Conservation (phyloP, 2,113 vertebrate species). For the Tylochromis polylepis region DNA sequence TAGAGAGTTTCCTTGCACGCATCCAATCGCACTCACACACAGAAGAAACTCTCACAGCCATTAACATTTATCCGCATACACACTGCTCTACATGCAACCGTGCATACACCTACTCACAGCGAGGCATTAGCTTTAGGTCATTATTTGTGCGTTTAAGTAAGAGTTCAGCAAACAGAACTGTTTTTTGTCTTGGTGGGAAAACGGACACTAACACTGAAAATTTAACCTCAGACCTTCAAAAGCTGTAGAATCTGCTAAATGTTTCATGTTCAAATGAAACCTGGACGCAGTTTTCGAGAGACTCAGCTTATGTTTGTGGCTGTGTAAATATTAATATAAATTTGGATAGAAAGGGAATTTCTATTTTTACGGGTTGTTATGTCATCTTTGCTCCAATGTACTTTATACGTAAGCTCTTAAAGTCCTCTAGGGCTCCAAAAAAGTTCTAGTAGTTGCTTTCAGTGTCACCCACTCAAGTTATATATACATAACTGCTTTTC, state of each 20-base stretch:
- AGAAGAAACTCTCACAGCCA: neutral
- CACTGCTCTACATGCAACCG: neutral
- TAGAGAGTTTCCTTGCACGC: conserved; percentile 33
- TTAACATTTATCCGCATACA: neutral
- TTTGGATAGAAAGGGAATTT: neutral
- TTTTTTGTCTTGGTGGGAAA: neutral
- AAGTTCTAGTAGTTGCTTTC: neutral
- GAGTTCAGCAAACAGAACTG: neutral
- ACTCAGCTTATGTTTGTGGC: neutral
- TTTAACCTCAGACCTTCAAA: neutral
- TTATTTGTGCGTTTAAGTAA: neutral
- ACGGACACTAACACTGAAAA: neutral
- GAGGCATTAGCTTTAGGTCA: conserved; percentile 10
- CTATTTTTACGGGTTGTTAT: neutral
- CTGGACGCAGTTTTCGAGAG: neutral
- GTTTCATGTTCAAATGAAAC: neutral
- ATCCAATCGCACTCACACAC: neutral
- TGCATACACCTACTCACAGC: neutral
- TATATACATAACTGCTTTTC: neutral
- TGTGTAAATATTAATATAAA: neutral
- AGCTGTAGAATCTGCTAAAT: neutral
- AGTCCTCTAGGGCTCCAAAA: neutral
- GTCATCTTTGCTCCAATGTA: neutral
- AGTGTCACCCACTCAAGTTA: neutral
- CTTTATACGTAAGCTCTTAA: neutral